Evolutionary conservation across 2,888 invertebrate species (phyloP).

Genomic region (Plebejus argus): DNA sequence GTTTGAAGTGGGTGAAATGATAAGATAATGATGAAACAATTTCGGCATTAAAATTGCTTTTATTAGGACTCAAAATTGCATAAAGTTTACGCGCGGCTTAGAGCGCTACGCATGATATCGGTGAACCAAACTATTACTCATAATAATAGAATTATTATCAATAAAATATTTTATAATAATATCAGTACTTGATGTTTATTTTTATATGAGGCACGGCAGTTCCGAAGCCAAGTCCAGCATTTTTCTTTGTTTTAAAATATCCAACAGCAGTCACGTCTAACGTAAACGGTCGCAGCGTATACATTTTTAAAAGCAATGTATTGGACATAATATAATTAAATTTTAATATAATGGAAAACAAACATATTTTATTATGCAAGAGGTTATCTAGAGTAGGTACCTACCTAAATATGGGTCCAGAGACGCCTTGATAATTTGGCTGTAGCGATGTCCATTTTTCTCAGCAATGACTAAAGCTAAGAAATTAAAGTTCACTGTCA

Average conservation of each 20-base stretch:
- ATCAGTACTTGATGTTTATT: background rate
- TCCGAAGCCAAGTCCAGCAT: background rate
- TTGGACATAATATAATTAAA: no score
- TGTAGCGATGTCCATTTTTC: no score
- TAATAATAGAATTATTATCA: constrained; percentile 2
- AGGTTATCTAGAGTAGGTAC: no score
- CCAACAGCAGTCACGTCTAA: no score
- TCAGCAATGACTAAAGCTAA: no score
- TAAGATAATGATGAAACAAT: constrained; percentile 63
- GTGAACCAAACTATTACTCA: background rate
- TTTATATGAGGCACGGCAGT: background rate
- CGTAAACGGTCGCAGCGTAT: no score
- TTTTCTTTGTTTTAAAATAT: background rate
- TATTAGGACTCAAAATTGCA: constrained; percentile 32
- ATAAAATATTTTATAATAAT: background rate
- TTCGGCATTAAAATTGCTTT: constrained; percentile 60
- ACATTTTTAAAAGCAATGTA: no score
- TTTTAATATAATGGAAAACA: no score
- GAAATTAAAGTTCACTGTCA: no score
- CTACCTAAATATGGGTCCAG: no score
- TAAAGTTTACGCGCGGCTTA: constrained; percentile 48
- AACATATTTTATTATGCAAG: no score
- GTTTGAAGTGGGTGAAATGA: constrained; percentile 69
- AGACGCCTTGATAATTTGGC: no score
- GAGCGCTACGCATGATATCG: background rate